Conservation (phyloP, 2,797 vertebrate species). For the Loriculus beryllinus region DNA sequence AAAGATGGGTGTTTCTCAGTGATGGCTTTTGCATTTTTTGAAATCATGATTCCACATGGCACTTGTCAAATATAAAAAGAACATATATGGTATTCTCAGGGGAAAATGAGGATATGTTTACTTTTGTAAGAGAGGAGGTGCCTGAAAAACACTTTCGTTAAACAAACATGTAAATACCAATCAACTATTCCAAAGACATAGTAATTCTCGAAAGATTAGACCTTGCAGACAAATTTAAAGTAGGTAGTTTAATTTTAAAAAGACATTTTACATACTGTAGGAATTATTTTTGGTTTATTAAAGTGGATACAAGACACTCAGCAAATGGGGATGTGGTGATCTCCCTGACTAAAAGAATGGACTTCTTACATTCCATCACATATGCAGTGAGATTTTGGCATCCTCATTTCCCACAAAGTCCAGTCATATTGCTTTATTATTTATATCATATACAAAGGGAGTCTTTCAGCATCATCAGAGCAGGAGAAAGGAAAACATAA, state of each 20-base stretch:
- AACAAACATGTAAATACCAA: neutral
- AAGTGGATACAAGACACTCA: neutral
- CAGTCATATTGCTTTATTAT: neutral
- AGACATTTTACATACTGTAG: neutral
- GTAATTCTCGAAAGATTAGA: neutral
- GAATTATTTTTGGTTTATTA: neutral
- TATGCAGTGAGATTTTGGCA: neutral
- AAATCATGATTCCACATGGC: neutral
- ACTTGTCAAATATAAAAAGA: neutral
- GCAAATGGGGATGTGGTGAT: neutral
- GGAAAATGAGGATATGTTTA: neutral
- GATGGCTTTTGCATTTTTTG: neutral
- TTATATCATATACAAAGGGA: neutral
- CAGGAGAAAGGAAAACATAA: neutral
- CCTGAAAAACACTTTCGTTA: neutral
- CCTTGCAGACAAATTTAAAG: neutral
- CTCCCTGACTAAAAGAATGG: neutral
- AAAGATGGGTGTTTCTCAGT: neutral
- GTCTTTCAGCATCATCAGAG: neutral
- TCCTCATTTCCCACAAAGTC: neutral
- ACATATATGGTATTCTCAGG: neutral
- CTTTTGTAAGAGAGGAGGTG: neutral
- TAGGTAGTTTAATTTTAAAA: neutral
- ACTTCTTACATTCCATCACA: neutral
- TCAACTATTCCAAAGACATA: neutral